These are phyloP conservation scores for Myopa tessellatipennis DNA, from an alignment of 2,888 invertebrate genomes.

Conservation along the genomic window DNA sequence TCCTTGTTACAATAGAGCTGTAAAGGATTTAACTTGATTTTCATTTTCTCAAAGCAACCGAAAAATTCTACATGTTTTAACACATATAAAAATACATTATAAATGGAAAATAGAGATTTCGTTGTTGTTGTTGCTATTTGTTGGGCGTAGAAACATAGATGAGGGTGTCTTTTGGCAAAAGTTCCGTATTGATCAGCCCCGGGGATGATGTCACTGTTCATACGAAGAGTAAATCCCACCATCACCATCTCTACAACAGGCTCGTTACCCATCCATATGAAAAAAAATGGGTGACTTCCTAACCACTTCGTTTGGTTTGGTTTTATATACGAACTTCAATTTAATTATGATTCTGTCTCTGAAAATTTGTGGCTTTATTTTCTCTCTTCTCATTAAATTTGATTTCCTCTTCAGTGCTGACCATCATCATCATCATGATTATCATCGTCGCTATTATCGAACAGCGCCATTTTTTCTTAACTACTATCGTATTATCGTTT, in stretches of 20 bases:
- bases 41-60: conserved; percentile 9
- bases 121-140: conserved; percentile 8
- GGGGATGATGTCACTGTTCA: conserved; percentile 18
- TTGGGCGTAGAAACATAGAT: neutral
- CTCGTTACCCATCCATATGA: no score
- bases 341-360: neutral
- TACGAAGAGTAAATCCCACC: neutral
- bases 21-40: conserved; percentile 48
- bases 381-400: neutral
- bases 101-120: conserved; percentile 8
- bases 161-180: conserved; percentile 14
- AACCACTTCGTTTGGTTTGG: neutral
- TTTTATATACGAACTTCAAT: neutral
- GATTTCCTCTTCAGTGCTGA: neutral
- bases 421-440: neutral
- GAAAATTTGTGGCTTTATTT: neutral
- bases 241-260: neutral
- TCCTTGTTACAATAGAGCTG: conserved; percentile 38
- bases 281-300: neutral
- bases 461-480: neutral
- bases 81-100: neutral
- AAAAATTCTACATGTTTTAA: neutral
- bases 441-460: neutral
- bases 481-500: neutral
- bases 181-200: conserved; percentile 9